Percentiles rank a stretch among this genome's conserved stretches.
phyloP scores from a whole-genome alignment of 64 coral and sea anemone genomes.

The Porites lutea region DNA sequence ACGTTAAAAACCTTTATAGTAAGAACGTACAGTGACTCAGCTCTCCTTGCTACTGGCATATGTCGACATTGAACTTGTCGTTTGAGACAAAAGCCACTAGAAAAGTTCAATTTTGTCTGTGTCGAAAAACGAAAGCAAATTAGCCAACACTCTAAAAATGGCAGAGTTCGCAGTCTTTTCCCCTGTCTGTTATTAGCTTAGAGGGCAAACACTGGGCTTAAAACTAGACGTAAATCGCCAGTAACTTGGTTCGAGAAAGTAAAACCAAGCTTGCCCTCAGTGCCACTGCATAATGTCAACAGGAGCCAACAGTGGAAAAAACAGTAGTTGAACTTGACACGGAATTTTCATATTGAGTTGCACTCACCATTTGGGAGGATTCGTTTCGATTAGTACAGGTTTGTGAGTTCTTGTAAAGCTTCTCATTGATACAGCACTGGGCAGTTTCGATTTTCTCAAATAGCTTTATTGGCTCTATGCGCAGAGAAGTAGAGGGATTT shows the following conservation, averaged over 20 bases:
- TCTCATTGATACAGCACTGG: too few species aligned
- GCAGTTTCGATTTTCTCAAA: too few species aligned
- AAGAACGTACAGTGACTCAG: not conserved
- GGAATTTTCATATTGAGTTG: constrained; percentile 8
- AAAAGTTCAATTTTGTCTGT: constrained; percentile 9
- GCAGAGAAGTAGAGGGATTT: too few species aligned
- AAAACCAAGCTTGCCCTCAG: too few species aligned
- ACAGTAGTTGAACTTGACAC: constrained; percentile 15
- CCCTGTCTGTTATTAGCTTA: not conserved
- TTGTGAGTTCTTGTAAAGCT: not conserved
- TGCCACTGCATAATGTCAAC: constrained; percentile 19
- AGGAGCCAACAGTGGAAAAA: not conserved
- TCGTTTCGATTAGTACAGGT: not conserved
- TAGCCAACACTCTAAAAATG: not conserved
- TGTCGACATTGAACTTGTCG: constrained; percentile 28
- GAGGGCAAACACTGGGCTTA: not conserved
- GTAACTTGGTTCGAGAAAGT: not conserved
- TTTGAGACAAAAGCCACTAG: constrained; percentile 3
- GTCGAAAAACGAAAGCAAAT: constrained; percentile 1
- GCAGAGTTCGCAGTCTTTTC: not conserved
- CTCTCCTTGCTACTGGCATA: constrained; percentile 9
- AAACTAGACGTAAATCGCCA: not conserved
- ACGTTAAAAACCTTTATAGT: not conserved
- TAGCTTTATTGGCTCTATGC: too few species aligned
- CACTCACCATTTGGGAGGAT: not conserved